Evolutionary conservation across 1,140 invertebrate genomes (phyloP).

Genomic region (Zaprionus tsacasi): DNA sequence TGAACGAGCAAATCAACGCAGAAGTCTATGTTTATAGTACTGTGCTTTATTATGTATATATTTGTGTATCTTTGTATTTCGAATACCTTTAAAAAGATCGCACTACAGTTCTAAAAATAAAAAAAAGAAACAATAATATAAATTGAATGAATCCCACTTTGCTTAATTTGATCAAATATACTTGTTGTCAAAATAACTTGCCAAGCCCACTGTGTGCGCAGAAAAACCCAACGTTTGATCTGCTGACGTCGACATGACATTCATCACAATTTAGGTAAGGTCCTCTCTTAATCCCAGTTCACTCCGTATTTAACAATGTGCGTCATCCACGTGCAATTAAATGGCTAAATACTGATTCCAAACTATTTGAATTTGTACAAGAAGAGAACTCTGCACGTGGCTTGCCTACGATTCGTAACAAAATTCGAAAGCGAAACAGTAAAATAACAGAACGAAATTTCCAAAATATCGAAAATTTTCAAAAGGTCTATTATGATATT

Average conservation of each 20-base stretch:
- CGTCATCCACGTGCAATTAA: slow-evolving; percentile 48
- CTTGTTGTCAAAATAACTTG: not conserved
- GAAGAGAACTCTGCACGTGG: not conserved
- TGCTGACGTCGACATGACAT: not conserved
- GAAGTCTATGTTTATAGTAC: too few relatives aligned
- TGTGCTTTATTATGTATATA: not conserved
- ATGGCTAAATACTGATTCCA: slow-evolving; percentile 7
- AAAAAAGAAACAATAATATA: not conserved
- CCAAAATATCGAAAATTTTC: too few relatives aligned
- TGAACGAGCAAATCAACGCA: too few relatives aligned
- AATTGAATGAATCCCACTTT: not conserved
- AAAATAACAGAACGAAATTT: not conserved
- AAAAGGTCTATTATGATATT: too few relatives aligned
- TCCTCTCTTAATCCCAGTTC: not conserved
- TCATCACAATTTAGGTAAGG: not conserved
- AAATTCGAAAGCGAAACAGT: slow-evolving; percentile 28
- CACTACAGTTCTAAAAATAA: not conserved
- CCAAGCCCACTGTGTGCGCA: not conserved
- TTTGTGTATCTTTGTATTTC: not conserved
- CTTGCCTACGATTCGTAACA: slow-evolving; percentile 29
- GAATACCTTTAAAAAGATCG: not conserved
- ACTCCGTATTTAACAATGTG: slow-evolving; percentile 29
- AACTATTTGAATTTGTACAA: not conserved
- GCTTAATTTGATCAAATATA: not conserved
- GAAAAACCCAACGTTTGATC: not conserved